Evolutionary conservation across 2,888 invertebrate species (phyloP), one percentile per base, ranked within the genome.

Genomic region (Mechanitis messenoides): DNA sequence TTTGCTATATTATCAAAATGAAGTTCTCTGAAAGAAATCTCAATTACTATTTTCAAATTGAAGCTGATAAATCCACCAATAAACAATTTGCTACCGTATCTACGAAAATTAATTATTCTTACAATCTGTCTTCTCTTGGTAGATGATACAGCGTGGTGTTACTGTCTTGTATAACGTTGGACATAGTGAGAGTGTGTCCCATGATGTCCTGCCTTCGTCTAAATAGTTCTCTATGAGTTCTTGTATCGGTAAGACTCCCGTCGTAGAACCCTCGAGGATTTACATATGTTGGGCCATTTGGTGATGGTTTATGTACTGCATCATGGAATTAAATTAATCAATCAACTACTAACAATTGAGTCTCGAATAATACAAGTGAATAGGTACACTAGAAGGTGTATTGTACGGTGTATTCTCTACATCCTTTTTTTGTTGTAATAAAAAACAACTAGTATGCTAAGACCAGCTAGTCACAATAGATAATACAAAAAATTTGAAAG

Each of bases 111-210:
- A 2, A 33, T 12, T 50, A 56, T 42, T 42, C 84, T 82, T 65
- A 87, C 87, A 80, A 56, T 63, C 81, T 71, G 62, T 85, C 79
- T 59, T 87, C 84, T 50, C 71, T 72, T 0, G 77, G 73, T 33
- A 87, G 61, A 68, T 85, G 84, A 28, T 80, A 74, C 33, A 63
- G 67, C 0, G 84, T 78, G 0, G 71, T 70, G 62, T 87, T 87
- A 58, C 81, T 85, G 56, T 87, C 85, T 59, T 83, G 83, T 46
- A 88, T 79, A 1, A 83, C 84, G 47, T 83, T 82, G n/a, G 83
- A 72, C 80, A 87, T 84, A 1, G 79, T 83, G 4, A 88, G 63
- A 0, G 79, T 69, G 60, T 83, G 80, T 0, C 84, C 80, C 77
- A 75, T 80, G 7, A 86, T 65, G 65, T 88, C 73, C n/a, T 72